Base-by-base conservation (phyloP, 2,797 vertebrate species). In the Adelosebastes latens region DNA sequence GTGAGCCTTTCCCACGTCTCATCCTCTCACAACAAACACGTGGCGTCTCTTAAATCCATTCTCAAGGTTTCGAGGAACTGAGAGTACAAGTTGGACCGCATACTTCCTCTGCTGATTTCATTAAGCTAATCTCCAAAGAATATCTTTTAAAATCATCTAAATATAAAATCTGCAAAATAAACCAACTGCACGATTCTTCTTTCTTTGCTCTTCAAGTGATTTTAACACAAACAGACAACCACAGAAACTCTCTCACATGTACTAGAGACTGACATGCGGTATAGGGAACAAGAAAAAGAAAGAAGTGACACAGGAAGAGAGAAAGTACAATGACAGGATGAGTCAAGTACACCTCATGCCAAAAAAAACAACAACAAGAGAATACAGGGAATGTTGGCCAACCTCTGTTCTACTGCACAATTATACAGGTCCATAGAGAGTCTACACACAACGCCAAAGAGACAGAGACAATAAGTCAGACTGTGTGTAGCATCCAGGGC, bases 271-370 rank as follows among this genome's bases (percentile, higher is more conserved):
- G 24, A 75, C 13, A 62, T 13, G 3, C 1, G 1, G 24, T 27
- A 52, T 5, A 36, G 2, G 69, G 73, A 79, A 80, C 36, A 52
- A 36, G 20, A 60, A 58, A 58, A 60, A 39, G 66, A 75, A 81
- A 75, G 20, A 77, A 75, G 72, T 72, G 59, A 61, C 73, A 83
- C 39, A 60, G 79, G 75, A 74, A 85, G 66, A 78, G 66, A 76
- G 66, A 83, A 75, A 78, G 71, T 32, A 73, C 46, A 70, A 18
- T 56, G 39, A 62, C 36, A 60, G 5, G 2, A 16, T 63, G 67
- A 77, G 42, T 77, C 29, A 79, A 73, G 6, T 8, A 8, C 5
- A 31, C 62, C 5, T 52, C 34, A 25, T 65, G 34, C n/a, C 53
- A 73, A 31, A 69, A 63, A 58, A 69, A 53, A 59, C 39, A 31